phyloP scores from a whole-genome alignment of 2,888 invertebrate genomes.

The Apodemia zela region DNA sequence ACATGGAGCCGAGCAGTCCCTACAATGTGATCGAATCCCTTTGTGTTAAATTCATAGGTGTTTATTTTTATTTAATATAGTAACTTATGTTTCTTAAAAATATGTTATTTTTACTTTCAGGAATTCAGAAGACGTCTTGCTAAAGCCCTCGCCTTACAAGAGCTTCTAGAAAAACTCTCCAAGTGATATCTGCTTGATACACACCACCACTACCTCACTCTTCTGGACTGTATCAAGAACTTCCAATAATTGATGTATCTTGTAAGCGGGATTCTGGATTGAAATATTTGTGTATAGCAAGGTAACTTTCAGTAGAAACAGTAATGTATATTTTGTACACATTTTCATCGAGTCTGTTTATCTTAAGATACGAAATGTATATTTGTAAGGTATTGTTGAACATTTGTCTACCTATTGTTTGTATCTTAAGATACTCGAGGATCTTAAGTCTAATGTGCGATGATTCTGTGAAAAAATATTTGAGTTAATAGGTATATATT shows the following conservation, averaged over 20 bases:
- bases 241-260: neutral
- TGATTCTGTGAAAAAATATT: neutral
- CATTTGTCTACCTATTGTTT: neutral
- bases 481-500: neutral
- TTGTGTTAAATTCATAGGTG: no score
- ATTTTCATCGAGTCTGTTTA: neutral
- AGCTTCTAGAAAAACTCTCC: slow-evolving; percentile 57
- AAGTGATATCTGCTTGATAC: slow-evolving; percentile 31
- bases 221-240: neutral
- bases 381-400: neutral
- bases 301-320: neutral
- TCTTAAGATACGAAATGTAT: neutral
- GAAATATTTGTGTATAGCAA: neutral
- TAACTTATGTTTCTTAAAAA: no score
- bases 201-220: neutral
- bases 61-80: no score
- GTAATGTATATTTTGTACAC: neutral
- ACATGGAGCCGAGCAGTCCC: no score
- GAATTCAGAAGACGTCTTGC: slow-evolving; percentile 82
- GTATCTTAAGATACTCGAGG: neutral
- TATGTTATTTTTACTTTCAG: slow-evolving; percentile 46
- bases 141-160: slow-evolving; percentile 82
- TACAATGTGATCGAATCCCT: no score
- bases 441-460: neutral
- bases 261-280: neutral